Percentiles rank a stretch among this genome's conserved stretches.
Evolutionary conservation across 2,888 invertebrate genomes (phyloP).

Genomic region (Oscheius sp.): DNA sequence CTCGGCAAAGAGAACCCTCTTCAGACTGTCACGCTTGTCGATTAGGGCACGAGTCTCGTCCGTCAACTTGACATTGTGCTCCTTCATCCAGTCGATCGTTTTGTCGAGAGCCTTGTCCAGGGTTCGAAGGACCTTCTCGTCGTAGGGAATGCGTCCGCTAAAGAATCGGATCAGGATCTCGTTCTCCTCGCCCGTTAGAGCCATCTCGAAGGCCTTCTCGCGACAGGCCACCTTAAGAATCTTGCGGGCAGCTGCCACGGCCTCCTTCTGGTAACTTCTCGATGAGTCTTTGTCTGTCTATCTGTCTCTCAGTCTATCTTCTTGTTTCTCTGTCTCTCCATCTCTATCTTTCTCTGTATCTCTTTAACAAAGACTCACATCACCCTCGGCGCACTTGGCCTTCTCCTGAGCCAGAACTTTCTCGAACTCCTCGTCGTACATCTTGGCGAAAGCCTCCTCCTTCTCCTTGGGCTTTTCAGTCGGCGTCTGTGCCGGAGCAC

Average conservation of each 20-base stretch:
- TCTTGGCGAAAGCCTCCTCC: constrained; percentile 21
- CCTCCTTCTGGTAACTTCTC: constrained; percentile 2
- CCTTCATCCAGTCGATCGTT: constrained; percentile 50
- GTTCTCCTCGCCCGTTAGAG: constrained; percentile 46
- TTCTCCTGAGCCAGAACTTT: constrained; percentile 28
- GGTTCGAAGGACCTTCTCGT: constrained; percentile 23
- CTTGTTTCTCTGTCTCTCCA: too few relatives aligned
- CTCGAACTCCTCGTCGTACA: constrained; percentile 32
- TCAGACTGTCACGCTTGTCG: constrained; percentile 45
- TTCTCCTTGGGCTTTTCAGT: neutral
- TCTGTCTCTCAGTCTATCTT: too few relatives aligned
- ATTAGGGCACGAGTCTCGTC: constrained; percentile 47
- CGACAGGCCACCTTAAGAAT: constrained; percentile 45
- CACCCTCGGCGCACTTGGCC: constrained; percentile 15
- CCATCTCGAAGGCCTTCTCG: constrained; percentile 46
- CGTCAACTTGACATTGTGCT: constrained; percentile 46
- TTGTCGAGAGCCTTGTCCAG: constrained; percentile 43
- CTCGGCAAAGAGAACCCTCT: constrained; percentile 53
- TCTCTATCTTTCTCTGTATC: too few relatives aligned
- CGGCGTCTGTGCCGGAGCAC: neutral
- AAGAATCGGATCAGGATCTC: constrained; percentile 51
- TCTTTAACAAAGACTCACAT: constrained; percentile 2
- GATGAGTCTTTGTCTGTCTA: too few relatives aligned
- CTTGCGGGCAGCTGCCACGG: constrained; percentile 37
- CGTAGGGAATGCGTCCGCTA: constrained; percentile 48